Conservation (phyloP, 2,113 vertebrate genomes). For the Delphinus delphis region DNA sequence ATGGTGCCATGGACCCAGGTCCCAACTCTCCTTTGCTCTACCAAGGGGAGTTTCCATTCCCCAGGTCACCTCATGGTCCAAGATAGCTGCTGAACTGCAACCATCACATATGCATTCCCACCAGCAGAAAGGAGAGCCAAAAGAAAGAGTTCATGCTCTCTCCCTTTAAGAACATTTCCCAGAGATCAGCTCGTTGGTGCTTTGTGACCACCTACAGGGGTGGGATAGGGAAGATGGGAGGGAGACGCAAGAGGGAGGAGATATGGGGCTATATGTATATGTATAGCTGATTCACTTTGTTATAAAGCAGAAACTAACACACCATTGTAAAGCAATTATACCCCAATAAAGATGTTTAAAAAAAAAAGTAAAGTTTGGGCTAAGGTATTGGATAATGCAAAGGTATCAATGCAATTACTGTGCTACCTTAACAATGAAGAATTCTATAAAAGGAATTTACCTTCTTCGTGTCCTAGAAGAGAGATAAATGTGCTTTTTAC, state of each 20-base stretch:
- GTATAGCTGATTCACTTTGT: no score
- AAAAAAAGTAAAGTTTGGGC: constrained; percentile 43
- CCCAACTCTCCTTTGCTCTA: not conserved
- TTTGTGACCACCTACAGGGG: no score
- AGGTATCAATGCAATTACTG: not conserved
- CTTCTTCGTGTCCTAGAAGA: not conserved
- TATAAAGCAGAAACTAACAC: no score
- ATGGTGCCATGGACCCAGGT: not conserved
- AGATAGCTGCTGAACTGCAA: not conserved
- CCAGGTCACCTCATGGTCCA: not conserved
- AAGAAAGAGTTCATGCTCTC: not conserved
- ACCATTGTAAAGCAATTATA: no score
- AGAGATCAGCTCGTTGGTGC: no score
- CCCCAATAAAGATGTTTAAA: no score
- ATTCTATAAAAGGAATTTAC: constrained; percentile 5
- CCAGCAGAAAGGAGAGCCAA: not conserved
- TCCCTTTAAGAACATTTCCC: not conserved
- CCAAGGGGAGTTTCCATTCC: not conserved
- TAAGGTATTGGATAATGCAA: not conserved
- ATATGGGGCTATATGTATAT: no score
- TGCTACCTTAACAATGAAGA: not conserved
- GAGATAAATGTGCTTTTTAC: not conserved
- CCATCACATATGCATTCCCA: not conserved
- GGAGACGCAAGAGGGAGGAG: no score
- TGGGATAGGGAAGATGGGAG: no score